Evolutionary conservation across 2,888 invertebrate genomes (phyloP).

Genomic region (Agapetus fuscipes): DNA sequence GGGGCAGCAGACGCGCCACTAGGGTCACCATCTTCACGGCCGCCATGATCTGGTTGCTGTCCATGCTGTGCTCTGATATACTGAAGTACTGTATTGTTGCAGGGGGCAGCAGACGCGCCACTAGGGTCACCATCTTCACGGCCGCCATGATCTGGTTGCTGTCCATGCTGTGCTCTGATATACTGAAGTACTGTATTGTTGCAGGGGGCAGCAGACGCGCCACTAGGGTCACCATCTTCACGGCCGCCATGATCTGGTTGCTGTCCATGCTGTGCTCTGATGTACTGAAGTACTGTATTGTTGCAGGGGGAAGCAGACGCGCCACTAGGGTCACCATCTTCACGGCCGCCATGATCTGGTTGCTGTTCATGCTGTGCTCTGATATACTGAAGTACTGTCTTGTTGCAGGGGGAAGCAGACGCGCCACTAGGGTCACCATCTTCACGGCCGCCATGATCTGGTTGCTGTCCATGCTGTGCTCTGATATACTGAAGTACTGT

Average conservation of each 20-base stretch:
- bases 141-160: slow-evolving; percentile 71
- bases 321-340: slow-evolving; percentile 62
- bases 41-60: slow-evolving; percentile 69
- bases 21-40: slow-evolving; percentile 62
- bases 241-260: slow-evolving; percentile 70
- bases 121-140: slow-evolving; percentile 58
- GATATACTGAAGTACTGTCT: too few relatives aligned
- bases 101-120: slow-evolving; percentile 61
- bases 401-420: slow-evolving; percentile 51
- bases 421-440: slow-evolving; percentile 60
- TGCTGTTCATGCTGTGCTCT: slow-evolving; percentile 66
- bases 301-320: slow-evolving; percentile 53
- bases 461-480: slow-evolving; percentile 66
- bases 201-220: slow-evolving; percentile 59
- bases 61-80: slow-evolving; percentile 63
- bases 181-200: too few relatives aligned
- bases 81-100: too few relatives aligned
- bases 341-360: slow-evolving; percentile 68
- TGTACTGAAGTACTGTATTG: too few relatives aligned
- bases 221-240: slow-evolving; percentile 58
- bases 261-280: slow-evolving; percentile 64
- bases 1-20: slow-evolving; percentile 59
- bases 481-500: too few relatives aligned
- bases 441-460: slow-evolving; percentile 67
- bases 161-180: slow-evolving; percentile 63